A percentile compares a stretch with the other conserved stretches of the same genome.
Conservation (phyloP, 2,113 vertebrate genomes). For the Melanotaenia duboulayi region DNA sequence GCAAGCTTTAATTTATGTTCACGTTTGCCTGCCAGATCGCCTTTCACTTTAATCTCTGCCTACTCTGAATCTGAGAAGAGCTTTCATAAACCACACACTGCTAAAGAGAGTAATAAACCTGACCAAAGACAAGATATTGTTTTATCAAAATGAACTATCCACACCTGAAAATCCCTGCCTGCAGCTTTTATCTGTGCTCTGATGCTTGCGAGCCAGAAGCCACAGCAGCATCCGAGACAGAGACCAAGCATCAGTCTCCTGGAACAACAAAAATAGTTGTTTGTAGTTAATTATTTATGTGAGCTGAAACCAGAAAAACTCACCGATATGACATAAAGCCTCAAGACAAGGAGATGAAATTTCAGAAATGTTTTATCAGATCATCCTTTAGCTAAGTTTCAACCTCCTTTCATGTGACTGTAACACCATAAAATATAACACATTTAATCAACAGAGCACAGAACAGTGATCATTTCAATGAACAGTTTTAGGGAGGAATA, state of each 20-base stretch:
- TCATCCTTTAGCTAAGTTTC: neutral
- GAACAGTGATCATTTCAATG: neutral
- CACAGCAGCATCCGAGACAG: neutral
- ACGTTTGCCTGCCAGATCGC: no score
- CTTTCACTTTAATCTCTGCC: conserved; percentile 1
- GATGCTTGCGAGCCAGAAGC: conserved; percentile 17
- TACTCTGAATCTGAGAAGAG: conserved; percentile 25
- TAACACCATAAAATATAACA: conserved; percentile 4
- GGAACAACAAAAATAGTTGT: conserved; percentile 14
- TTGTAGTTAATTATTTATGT: conserved; percentile 26
- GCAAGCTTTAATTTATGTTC: neutral
- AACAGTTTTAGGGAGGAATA: neutral
- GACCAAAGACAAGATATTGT: neutral
- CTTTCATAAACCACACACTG: conserved; percentile 38
- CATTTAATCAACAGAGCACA: no score
- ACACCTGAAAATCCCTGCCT: conserved; percentile 1
- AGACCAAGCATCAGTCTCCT: neutral
- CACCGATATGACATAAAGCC: conserved; percentile 5
- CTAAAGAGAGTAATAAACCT: conserved; percentile 6
- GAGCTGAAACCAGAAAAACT: neutral
- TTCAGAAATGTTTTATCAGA: conserved; percentile 10
- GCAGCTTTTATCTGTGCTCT: conserved; percentile 16
- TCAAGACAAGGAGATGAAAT: conserved; percentile 16
- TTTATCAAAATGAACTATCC: conserved; percentile 25
- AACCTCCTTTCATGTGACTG: neutral